Evolutionary conservation across 2,888 invertebrate genomes (phyloP).

Genomic region (Muschampia plurimacula): DNA sequence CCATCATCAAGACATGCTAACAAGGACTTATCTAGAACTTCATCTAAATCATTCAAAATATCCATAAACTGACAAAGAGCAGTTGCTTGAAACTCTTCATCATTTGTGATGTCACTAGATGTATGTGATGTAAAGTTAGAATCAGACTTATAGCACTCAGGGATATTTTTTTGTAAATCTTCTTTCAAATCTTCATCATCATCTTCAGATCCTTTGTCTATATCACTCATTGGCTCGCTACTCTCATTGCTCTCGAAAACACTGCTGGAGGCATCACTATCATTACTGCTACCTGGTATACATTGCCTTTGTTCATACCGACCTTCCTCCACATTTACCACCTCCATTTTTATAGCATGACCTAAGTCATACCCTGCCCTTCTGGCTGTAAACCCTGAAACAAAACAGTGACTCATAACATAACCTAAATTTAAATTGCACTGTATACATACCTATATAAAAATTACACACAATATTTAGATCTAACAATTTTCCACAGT

Average conservation of each 20-base stretch:
- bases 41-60: slow-evolving; percentile 86
- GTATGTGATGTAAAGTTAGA: slow-evolving; percentile 76
- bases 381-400: slow-evolving; percentile 74
- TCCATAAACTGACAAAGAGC: slow-evolving; percentile 83
- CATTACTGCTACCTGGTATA: slow-evolving; percentile 68
- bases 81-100: slow-evolving; percentile 80
- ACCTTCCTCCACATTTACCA: slow-evolving; percentile 72
- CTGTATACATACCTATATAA: slow-evolving; percentile 45
- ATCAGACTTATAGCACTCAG: slow-evolving; percentile 79
- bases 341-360: slow-evolving; percentile 81
- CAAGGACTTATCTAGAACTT: slow-evolving; percentile 84
- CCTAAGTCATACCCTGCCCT: slow-evolving; percentile 77
- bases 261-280: slow-evolving; percentile 72
- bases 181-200: slow-evolving; percentile 76
- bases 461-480: slow-evolving; percentile 66
- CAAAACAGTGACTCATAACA: slow-evolving; percentile 47
- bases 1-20: slow-evolving; percentile 75
- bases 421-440: background rate
- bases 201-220: slow-evolving; percentile 70
- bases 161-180: slow-evolving; percentile 77
- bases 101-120: slow-evolving; percentile 72
- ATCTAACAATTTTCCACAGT: slow-evolving; percentile 70
- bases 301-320: slow-evolving; percentile 71
- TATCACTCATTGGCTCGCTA: slow-evolving; percentile 63
- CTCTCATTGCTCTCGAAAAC: slow-evolving; percentile 67